Evolutionary conservation across 2,888 invertebrate species (phyloP), one percentile per base, ranked within the genome.

Genomic region (Zygothrica quintamaculata): DNA sequence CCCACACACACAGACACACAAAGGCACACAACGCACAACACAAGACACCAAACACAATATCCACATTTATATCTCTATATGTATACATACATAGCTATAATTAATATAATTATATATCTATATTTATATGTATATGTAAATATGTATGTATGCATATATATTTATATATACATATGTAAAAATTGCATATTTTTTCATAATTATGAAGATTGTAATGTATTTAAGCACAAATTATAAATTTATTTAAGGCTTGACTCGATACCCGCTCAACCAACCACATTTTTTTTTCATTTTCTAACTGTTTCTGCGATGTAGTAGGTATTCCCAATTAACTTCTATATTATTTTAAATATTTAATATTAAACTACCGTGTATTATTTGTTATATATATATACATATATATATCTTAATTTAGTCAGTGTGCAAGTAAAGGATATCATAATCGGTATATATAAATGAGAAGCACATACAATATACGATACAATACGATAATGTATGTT

Each of bases 401-500:
- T n/a, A 42, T 46, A 60, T 44, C 25, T 37, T 60, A 56, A 34
- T 50, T 56, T 73, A 68, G 58, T 53, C 50, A 50, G 26, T 46
- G 36, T 61, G 52, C 60, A 47, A 44, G 56, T 50, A 53, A n/a
- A 39, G 15, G 18, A 51, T 53, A 31, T 67, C 61, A 53, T 82
- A 78, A 65, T 65, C 62, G 74, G 72, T 68, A 72, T 64, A 74
- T 43, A 57, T n/a, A 37, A 52, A 56, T 72, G 72, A 85, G 65
- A 59, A 68, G 52, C 60, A 61, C 44, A 46, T 37, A 48, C 55
- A 64, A 31, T 39, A 62, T 37, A 37, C 50, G 33, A 42, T 26
- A 42, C n/a, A 5, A 31, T 31, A n/a, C 31, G n/a, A 9, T 31
- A 31, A 31, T 29, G 7, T 5, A 29, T 29, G 9, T 8, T 8